These are phyloP conservation scores for Lutjanus erythropterus DNA, from an alignment of 2,113 vertebrate genomes.

Conservation along the genomic window DNA sequence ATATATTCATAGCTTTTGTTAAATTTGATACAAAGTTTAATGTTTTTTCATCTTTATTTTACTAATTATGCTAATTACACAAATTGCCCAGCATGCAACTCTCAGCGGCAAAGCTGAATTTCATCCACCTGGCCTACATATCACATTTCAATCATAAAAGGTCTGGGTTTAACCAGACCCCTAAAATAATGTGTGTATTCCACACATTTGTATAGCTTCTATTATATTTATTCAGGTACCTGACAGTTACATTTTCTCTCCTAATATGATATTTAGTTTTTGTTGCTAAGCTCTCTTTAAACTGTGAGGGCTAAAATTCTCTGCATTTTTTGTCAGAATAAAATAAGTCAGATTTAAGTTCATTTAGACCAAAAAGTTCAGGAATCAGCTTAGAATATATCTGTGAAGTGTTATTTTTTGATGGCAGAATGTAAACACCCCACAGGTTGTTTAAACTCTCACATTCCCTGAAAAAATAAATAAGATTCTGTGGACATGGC, in stretches of 20 bases:
- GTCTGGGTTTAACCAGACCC: background rate
- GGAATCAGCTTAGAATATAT: constrained; percentile 11
- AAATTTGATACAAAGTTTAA: too few species aligned
- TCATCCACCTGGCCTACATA: too few species aligned
- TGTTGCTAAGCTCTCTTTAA: background rate
- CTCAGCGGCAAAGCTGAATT: too few species aligned
- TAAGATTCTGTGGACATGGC: background rate
- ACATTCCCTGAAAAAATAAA: background rate
- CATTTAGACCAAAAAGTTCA: background rate
- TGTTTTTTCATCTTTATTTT: too few species aligned
- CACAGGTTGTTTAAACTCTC: background rate
- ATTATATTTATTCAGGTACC: background rate
- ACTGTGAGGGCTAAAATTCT: background rate
- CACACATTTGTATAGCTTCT: background rate
- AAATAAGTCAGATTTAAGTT: background rate
- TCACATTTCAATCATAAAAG: too few species aligned
- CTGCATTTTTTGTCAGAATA: background rate
- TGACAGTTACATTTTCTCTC: too few species aligned
- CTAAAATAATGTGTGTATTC: background rate
- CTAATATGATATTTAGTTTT: background rate
- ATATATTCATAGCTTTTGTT: too few species aligned
- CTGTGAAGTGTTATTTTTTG: background rate
- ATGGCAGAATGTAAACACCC: background rate
- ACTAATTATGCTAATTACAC: too few species aligned
- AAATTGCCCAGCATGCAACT: too few species aligned